A percentile compares a stretch with the other conserved stretches of the same genome.
phyloP scores from a whole-genome alignment of 2,113 vertebrate genomes.

The Aspiorhynchus laticeps region DNA sequence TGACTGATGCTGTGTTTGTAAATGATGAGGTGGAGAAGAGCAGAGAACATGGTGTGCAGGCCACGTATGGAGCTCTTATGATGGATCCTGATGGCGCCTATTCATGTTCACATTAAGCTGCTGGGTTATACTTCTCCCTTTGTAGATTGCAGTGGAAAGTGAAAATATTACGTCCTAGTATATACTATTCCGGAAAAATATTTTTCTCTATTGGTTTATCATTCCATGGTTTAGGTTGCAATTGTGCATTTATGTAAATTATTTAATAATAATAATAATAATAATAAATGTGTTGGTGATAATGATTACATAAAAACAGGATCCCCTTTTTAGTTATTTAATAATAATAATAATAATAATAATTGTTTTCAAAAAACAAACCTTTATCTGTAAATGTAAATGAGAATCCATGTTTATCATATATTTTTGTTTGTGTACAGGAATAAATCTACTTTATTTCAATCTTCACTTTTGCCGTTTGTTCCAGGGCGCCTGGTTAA shows the following conservation, averaged over 20 bases:
- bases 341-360: not conserved
- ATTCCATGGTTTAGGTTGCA: not conserved
- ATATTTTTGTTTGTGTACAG: not conserved
- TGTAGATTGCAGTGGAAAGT: not conserved
- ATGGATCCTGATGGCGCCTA: slow-evolving; percentile 5
- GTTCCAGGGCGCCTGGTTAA: slow-evolving; percentile 16
- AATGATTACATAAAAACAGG: not conserved
- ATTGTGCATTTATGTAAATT: not conserved
- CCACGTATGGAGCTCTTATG: slow-evolving; percentile 13
- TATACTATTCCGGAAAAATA: not conserved
- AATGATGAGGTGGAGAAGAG: slow-evolving; percentile 56
- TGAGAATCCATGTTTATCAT: not conserved
- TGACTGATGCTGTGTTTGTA: slow-evolving; percentile 75
- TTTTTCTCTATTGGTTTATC: not conserved
- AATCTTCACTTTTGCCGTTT: not conserved
- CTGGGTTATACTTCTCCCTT: not conserved
- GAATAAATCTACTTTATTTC: not conserved
- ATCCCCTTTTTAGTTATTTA: not conserved
- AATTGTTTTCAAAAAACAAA: not conserved
- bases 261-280: not conserved
- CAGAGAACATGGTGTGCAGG: slow-evolving; percentile 47
- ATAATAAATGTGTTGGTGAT: not conserved
- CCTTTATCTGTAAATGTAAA: not conserved
- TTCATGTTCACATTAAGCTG: not conserved
- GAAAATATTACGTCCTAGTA: not conserved